Conservation (phyloP, 2,797 vertebrate genomes). For the Lemur catta region DNA sequence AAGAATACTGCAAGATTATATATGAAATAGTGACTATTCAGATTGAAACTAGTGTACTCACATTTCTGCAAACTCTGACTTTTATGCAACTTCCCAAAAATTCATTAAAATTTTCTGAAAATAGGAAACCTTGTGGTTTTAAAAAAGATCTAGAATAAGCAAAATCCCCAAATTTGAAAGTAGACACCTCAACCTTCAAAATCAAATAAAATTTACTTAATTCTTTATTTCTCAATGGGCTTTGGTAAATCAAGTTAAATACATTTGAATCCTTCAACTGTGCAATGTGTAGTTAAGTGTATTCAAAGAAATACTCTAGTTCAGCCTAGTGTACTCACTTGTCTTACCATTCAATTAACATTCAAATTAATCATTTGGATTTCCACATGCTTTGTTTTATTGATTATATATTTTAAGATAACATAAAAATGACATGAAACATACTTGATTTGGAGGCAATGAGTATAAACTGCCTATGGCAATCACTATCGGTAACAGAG, state of each 20-base stretch:
- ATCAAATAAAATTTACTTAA: background rate
- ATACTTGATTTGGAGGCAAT: background rate
- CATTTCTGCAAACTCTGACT: background rate
- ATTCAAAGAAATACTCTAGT: background rate
- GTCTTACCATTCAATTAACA: background rate
- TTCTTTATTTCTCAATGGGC: background rate
- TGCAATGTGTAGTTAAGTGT: too few relatives aligned
- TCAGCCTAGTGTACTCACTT: background rate
- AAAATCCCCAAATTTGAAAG: background rate
- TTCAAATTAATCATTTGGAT: background rate
- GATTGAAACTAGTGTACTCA: background rate
- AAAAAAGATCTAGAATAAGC: background rate
- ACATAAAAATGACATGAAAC: background rate
- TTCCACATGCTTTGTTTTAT: background rate
- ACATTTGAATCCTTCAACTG: background rate
- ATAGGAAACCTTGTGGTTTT: background rate
- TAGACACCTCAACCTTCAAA: background rate
- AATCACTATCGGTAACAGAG: background rate
- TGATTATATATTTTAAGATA: constrained; percentile 20
- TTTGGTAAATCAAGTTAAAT: background rate
- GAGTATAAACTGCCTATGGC: background rate
- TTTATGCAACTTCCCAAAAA: background rate
- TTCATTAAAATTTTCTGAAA: background rate
- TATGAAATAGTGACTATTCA: background rate
- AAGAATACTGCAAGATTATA: background rate